Evolutionary conservation across 1,140 invertebrate genomes (phyloP), one percentile per base, ranked within the genome.

Genomic region (Trinorchestia longiramus): DNA sequence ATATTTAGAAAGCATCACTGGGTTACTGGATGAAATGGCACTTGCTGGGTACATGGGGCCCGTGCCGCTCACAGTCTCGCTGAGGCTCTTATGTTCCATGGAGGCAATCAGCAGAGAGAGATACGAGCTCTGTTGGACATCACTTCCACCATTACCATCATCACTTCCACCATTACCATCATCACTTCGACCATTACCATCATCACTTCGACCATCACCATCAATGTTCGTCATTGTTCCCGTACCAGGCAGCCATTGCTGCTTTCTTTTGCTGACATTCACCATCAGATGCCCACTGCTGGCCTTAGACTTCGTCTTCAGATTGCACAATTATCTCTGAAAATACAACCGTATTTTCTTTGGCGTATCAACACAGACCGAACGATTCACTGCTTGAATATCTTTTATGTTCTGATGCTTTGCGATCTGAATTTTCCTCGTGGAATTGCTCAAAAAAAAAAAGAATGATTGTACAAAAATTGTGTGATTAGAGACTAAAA

Each of bases 241-340:
- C 43, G 23, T 19, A 36, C 36, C 43, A 45, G 43, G 92, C 92
- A 40, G 41, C 92, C 47, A 47, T 94, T 45, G 92, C 43, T 6
- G 44, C 44, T 45, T 94, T 94, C 92, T 94, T 94, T 94, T 11
- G 41, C 43, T 94, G 40, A 94, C 43, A 94, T 42, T 40, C 92
- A 45, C 8, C 88, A 28, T 41, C 43, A 43, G 11, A 90, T 90
- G 88, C 41, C 88, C 15, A 90, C 8, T 42, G 28, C 62, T 3
- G 8, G 62, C 62, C 62, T 77, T 28, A 77, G 15, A 77, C 36
- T 36, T 77, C 62, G 62, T 36, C 62, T 11, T 36, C 62, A 77
- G 62, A 77, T 77, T 77, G 36, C 11, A 28, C 62, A 77, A 77
- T 77, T 77, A 77, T 77, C 62, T 77, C 36, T 77, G 15, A 77